Conservation (phyloP, 1,140 invertebrate genomes). For the Bombus balteatus region DNA sequence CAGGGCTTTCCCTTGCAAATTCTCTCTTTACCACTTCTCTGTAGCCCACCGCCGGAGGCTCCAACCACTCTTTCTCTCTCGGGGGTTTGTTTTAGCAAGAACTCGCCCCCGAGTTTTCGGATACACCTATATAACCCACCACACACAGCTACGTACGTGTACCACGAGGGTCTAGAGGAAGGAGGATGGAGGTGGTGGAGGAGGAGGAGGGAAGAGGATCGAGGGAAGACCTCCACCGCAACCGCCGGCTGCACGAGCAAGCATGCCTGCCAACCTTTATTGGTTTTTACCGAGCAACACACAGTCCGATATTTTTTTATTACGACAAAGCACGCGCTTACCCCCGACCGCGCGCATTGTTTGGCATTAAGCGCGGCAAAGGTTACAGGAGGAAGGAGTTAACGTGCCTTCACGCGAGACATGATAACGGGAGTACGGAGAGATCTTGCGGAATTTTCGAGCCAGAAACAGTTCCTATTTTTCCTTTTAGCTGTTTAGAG, state of each 20-base stretch:
- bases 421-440: conserved; percentile 29
- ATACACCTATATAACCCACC: conserved; percentile 37
- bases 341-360: conserved; percentile 62
- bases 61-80: conserved; percentile 65
- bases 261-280: conserved; percentile 79
- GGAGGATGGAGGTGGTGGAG: conserved; percentile 19
- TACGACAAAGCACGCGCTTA: conserved; percentile 70
- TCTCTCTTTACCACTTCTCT: conserved; percentile 81
- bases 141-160: conserved; percentile 3
- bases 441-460: background rate
- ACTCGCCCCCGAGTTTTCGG: conserved; percentile 70
- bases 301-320: conserved; percentile 75
- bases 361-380: conserved; percentile 67
- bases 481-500: background rate
- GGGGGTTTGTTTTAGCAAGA: conserved; percentile 80
- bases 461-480: background rate
- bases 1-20: conserved; percentile 80
- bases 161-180: conserved; percentile 51
- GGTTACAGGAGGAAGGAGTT: conserved; percentile 63
- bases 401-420: conserved; percentile 60
- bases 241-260: conserved; percentile 76
- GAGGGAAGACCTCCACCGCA: conserved; percentile 73
- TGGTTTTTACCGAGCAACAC: conserved; percentile 80
- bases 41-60: conserved; percentile 67
- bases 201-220: background rate